Evolutionary conservation across 2,888 invertebrate genomes (phyloP).

Genomic region (Siphonodentalium dalli): DNA sequence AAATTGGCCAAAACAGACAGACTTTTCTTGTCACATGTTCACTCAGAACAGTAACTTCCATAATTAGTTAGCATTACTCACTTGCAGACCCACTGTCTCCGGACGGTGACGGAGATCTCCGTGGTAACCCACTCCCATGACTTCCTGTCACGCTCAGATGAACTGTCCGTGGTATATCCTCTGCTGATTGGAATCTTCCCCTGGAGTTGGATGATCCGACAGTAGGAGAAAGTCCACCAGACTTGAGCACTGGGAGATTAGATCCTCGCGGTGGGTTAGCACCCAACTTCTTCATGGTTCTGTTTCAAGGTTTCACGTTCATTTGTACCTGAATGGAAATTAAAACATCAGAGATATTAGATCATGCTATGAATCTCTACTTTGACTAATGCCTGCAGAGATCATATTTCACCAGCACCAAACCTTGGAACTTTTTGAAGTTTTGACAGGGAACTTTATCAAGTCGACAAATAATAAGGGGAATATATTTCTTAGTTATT

Average conservation of each 20-base stretch:
- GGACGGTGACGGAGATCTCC: conserved; percentile 36
- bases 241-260: conserved; percentile 45
- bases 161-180: conserved; percentile 44
- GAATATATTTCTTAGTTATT: no score
- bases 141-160: conserved; percentile 35
- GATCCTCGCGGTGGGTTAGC: conserved; percentile 36
- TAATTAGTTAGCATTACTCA: conserved; percentile 33
- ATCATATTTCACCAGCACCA: no score
- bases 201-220: conserved; percentile 36
- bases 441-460: no score
- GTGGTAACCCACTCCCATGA: conserved; percentile 27
- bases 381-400: no score
- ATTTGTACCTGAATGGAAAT: no score
- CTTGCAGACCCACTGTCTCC: no score
- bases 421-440: no score
- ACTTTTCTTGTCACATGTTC: conserved; percentile 26
- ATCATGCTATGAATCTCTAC: no score
- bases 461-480: no score
- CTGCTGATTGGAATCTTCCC: conserved; percentile 43
- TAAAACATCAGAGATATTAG: no score
- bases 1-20: not conserved
- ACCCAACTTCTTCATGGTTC: conserved; percentile 34
- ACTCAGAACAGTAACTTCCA: conserved; percentile 23
- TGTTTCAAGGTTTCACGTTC: no score
- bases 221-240: conserved; percentile 41